Evolutionary conservation across 2,888 invertebrate genomes (phyloP).

Genomic region (Gasteruption jaculator): DNA sequence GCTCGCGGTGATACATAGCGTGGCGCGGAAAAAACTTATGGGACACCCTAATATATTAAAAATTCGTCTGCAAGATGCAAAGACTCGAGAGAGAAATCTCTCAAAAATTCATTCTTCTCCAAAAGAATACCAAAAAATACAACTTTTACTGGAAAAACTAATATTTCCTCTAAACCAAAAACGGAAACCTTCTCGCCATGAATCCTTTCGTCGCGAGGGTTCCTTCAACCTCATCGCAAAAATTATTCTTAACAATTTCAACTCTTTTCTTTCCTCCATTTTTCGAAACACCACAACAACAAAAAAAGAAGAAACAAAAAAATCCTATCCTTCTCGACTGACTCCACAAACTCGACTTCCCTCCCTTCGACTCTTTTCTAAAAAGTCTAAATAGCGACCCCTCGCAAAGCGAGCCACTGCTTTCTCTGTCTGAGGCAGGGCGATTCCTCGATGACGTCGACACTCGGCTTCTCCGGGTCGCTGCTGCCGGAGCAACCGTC

Average conservation of each 20-base stretch:
- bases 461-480: slow-evolving; percentile 29
- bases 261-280: background rate
- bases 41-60: no score
- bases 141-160: no score
- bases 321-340: background rate
- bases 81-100: no score
- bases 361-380: no score
- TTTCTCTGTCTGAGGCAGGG: slow-evolving; percentile 47
- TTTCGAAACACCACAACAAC: background rate
- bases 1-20: no score
- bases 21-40: no score
- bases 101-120: no score
- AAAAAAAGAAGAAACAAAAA: slow-evolving; percentile 1
- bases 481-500: background rate
- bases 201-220: no score
- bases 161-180: no score
- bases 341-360: background rate
- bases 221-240: background rate
- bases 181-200: no score
- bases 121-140: no score
- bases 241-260: background rate
- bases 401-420: slow-evolving; percentile 45
- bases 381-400: slow-evolving; percentile 42
- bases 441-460: slow-evolving; percentile 46
- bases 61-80: no score